Conservation (phyloP, 2,888 invertebrate genomes). For the Drosophila stalkeri region DNA sequence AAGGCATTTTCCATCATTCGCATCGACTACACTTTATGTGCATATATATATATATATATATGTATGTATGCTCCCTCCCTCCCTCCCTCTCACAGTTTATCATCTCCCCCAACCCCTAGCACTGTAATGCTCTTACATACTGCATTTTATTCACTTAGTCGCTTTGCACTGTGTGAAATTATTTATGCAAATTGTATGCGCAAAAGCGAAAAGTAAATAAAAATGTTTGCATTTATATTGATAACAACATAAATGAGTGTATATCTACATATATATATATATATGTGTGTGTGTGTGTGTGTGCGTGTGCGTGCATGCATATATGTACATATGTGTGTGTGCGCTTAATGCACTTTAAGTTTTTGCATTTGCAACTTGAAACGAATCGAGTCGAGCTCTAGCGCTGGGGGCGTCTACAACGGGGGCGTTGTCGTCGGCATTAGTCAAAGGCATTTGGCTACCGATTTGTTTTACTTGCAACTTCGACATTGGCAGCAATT, state of each 20-base stretch:
- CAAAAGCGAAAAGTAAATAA: constrained; percentile 57
- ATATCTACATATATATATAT: constrained; percentile 4
- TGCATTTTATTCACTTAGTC: constrained; percentile 50
- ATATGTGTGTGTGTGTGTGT: constrained; percentile 15
- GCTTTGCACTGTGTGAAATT: constrained; percentile 50
- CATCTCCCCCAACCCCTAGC: not conserved
- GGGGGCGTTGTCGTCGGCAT: constrained; percentile 59
- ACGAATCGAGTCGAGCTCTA: constrained; percentile 46
- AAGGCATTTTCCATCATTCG: constrained; percentile 10
- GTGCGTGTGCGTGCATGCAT: constrained; percentile 9
- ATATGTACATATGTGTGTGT: constrained; percentile 23
- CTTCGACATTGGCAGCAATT: constrained; percentile 61
- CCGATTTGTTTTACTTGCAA: constrained; percentile 67
- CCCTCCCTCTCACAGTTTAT: not conserved
- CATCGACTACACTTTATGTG: constrained; percentile 3
- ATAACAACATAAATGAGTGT: constrained; percentile 69
- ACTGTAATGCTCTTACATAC: not conserved
- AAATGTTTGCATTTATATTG: constrained; percentile 48
- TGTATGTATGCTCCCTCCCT: not conserved
- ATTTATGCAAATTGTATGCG: constrained; percentile 77
- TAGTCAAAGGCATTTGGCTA: constrained; percentile 72
- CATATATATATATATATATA: not conserved
- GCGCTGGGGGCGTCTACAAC: constrained; percentile 47
- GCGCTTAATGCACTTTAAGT: constrained; percentile 45
- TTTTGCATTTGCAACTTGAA: constrained; percentile 65